phyloP scores from a whole-genome alignment of 2,113 vertebrate genomes.

The Etia nguti region DNA sequence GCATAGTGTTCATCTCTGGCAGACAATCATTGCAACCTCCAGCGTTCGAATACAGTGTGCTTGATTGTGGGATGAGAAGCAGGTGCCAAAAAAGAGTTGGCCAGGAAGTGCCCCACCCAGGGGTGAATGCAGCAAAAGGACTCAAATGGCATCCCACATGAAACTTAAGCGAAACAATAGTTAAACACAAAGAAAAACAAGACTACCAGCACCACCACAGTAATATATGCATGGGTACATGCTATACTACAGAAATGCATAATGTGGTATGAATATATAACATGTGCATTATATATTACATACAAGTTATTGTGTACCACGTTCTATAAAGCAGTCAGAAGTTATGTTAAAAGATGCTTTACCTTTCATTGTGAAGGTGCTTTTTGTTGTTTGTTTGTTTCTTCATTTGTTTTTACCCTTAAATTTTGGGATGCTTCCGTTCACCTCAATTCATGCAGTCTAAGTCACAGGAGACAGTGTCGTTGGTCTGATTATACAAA shows the following conservation, averaged over 20 bases:
- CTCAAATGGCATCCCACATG: too few relatives aligned
- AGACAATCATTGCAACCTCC: too few relatives aligned
- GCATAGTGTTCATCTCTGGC: too few relatives aligned
- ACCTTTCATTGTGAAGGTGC: neutral
- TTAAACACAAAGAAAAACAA: too few relatives aligned
- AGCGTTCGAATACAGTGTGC: too few relatives aligned
- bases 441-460: neutral
- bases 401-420: neutral
- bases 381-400: neutral
- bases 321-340: neutral
- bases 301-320: neutral
- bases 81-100: too few relatives aligned
- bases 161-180: too few relatives aligned
- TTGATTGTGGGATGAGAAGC: too few relatives aligned
- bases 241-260: neutral
- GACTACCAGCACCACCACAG: too few relatives aligned
- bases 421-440: neutral
- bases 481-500: constrained; percentile 24
- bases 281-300: neutral
- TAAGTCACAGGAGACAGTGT: neutral
- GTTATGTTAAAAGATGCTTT: neutral
- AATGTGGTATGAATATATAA: neutral
- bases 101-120: too few relatives aligned
- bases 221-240: too few relatives aligned
- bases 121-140: too few relatives aligned